Conservation (phyloP, 2,113 vertebrate species). For the Bolborhynchus lineola region DNA sequence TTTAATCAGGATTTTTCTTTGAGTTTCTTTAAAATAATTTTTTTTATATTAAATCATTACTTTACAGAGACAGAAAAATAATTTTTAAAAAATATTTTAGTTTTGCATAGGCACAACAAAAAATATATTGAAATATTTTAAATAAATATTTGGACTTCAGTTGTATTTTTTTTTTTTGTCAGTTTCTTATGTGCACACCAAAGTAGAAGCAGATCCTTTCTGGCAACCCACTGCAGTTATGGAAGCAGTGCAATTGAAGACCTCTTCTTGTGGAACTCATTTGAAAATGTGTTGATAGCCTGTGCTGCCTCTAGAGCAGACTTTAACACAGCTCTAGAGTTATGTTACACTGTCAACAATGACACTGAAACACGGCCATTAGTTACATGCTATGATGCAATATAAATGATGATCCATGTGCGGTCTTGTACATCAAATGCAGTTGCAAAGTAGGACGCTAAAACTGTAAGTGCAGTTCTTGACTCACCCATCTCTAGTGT, state of each 20-base stretch:
- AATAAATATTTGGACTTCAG: neutral
- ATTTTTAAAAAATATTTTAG: neutral
- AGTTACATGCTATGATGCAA: neutral
- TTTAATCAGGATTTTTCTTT: neutral
- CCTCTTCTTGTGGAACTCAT: neutral
- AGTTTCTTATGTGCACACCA: neutral
- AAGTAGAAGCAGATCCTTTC: neutral
- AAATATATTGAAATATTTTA: neutral
- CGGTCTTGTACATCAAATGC: neutral
- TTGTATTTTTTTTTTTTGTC: neutral
- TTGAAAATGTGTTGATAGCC: constrained; percentile 1
- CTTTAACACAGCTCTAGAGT: neutral
- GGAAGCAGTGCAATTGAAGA: neutral
- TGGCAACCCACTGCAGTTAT: constrained; percentile 17
- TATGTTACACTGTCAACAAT: neutral
- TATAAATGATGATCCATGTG: neutral
- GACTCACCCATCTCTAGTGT: neutral
- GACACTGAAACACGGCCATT: neutral
- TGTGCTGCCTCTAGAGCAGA: too few species aligned
- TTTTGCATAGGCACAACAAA: neutral
- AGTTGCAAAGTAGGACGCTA: neutral
- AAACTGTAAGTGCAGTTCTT: neutral
- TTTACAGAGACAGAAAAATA: neutral
- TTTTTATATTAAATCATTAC: neutral
- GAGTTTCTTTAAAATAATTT: neutral